These are phyloP conservation scores for Acropora yongei DNA, from an alignment of 64 coral and sea anemone genomes.

Conservation along the genomic window DNA sequence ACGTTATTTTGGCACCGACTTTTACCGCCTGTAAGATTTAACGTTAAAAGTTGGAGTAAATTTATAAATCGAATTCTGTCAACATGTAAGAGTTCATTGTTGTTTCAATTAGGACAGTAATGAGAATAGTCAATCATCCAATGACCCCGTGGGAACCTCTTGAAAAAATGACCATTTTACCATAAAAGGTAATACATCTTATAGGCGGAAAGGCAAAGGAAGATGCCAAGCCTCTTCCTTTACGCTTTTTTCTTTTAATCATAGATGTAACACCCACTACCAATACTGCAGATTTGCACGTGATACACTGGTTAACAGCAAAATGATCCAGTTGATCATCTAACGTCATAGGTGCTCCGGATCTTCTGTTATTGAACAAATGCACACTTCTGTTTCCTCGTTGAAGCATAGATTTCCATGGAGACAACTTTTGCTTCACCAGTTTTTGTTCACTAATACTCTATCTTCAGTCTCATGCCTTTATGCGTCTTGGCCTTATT, in stretches of 20 bases:
- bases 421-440: not conserved
- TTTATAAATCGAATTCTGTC: no score
- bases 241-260: not conserved
- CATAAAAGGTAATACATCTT: not conserved
- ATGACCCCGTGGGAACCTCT: not conserved
- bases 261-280: not conserved
- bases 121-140: not conserved
- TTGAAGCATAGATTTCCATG: not conserved
- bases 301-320: not conserved
- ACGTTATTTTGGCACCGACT: no score
- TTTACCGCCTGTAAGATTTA: no score
- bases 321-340: not conserved
- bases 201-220: not conserved
- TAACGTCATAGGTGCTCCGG: not conserved
- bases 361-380: no score
- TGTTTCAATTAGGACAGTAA: not conserved
- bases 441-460: not conserved
- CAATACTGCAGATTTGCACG: not conserved
- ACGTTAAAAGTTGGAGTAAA: no score
- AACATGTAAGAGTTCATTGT: not conserved
- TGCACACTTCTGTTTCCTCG: no score
- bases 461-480: not conserved
- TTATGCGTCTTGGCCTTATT: not conserved
- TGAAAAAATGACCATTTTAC: not conserved
- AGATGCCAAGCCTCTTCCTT: not conserved